Conservation (phyloP, 2,888 invertebrate genomes). For the Ametastegia equiseti region DNA sequence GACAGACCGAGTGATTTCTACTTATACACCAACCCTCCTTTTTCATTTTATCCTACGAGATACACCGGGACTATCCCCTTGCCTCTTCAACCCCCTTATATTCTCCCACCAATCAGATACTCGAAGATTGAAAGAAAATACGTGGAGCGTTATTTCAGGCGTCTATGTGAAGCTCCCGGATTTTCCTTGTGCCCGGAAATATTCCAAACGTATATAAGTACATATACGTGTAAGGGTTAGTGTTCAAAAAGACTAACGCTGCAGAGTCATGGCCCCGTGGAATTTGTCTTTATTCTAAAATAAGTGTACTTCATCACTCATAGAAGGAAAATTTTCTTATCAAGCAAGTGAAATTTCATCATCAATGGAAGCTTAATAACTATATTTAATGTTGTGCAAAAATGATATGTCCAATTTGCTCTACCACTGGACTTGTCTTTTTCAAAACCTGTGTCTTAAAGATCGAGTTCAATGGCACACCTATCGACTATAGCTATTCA, state of each 20-base stretch:
- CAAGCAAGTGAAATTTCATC: too few relatives aligned
- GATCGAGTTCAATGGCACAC: too few relatives aligned
- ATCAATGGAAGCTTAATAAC: too few relatives aligned
- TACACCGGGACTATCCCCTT: constrained; percentile 31
- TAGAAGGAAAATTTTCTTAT: too few relatives aligned
- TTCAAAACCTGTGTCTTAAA: too few relatives aligned
- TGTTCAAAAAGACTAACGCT: not conserved
- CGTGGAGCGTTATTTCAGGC: constrained; percentile 69
- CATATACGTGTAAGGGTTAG: not conserved
- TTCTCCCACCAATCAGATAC: constrained; percentile 58
- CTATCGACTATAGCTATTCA: too few relatives aligned
- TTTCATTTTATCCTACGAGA: constrained; percentile 39
- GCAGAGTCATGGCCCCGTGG: too few relatives aligned
- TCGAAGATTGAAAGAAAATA: constrained; percentile 73
- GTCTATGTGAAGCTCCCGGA: constrained; percentile 54
- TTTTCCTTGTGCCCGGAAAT: constrained; percentile 49
- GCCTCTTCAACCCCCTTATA: constrained; percentile 36
- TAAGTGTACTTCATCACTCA: too few relatives aligned
- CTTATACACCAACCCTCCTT: constrained; percentile 34
- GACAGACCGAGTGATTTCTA: constrained; percentile 38
- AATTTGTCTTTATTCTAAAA: too few relatives aligned
- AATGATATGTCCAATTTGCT: too few relatives aligned
- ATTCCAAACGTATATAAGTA: not conserved
- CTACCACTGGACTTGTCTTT: too few relatives aligned
- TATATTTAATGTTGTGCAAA: too few relatives aligned